Evolutionary conservation across 2,113 vertebrate genomes (phyloP).

Genomic region (Ibidorhyncha struthersii): DNA sequence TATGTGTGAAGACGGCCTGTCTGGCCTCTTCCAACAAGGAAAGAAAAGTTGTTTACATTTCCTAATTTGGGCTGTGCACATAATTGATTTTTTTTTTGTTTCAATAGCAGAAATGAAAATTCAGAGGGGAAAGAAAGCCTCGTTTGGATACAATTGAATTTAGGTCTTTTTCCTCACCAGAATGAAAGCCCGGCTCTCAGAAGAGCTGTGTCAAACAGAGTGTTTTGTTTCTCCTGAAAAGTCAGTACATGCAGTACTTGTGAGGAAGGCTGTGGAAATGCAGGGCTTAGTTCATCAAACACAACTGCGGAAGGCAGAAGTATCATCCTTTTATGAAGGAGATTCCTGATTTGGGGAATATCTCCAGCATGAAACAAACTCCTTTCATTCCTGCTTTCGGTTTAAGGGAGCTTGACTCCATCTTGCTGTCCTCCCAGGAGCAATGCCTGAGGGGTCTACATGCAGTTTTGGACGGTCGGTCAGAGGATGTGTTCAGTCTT

Average conservation of each 20-base stretch:
- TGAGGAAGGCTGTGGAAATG: neutral
- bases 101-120: slow-evolving; percentile 41
- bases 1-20: slow-evolving; percentile 5
- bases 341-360: neutral
- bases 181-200: neutral
- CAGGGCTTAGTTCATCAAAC: neutral
- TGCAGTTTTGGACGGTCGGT: neutral
- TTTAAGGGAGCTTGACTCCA: neutral
- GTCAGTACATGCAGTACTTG: slow-evolving; percentile 29
- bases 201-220: slow-evolving; percentile 21
- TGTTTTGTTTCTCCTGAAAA: slow-evolving; percentile 43
- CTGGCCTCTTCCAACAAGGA: neutral
- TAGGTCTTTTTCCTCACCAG: neutral
- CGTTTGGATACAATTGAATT: slow-evolving; percentile 23
- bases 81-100: slow-evolving; percentile 42
- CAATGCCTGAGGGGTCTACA: neutral
- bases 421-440: neutral
- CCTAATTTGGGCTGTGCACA: slow-evolving; percentile 1
- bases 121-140: neutral
- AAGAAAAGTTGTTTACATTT: slow-evolving; percentile 57
- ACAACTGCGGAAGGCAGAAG: neutral
- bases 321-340: neutral
- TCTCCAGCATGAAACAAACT: neutral
- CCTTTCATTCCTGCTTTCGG: neutral
- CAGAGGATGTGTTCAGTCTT: neutral